Evolutionary conservation across 2,888 invertebrate genomes (phyloP), one percentile per base, ranked within the genome.

Genomic region (Mimumesa dahlbomi): DNA sequence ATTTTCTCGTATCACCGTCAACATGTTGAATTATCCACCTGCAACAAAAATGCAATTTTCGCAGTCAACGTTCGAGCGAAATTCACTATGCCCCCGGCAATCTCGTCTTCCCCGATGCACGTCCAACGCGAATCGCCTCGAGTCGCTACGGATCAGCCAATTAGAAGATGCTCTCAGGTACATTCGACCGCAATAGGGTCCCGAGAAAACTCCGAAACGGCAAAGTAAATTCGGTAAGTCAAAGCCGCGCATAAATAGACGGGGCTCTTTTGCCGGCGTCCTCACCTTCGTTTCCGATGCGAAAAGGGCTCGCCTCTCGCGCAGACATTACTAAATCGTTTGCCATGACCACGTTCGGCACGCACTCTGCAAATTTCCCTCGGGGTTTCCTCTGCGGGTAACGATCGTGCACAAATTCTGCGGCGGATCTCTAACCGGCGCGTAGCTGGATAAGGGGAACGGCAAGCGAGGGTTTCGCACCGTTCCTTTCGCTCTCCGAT

Each of bases 321-420:
- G 68, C 73, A 68, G 73, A 53, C 73, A 70, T 75, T 70, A 68
- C 50, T 56, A 66, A 75, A 74, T 79, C 72, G 77, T 69, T 76
- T 69, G 64, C 53, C 73, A 64, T 64, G 76, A 71, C 77, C 77
- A 76, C 74, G 72, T 79, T 80, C 73, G 75, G 77, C 77, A 75
- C 68, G 79, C 79, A 79, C 80, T 79, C 58, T 46, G 73, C 75
- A 79, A 75, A 79, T 79, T 79, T 79, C 79, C 79, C 80, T 64
- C 56, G 79, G 77, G 79, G 52, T 68, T 71, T 43, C 52, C 64
- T 66, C 73, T 79, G 48, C 38, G 34, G 64, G 66, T 53, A 77
- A 79, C 72, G 72, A 80, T 80, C 74, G 79, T 52, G 69, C 66
- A 69, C 70, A 70, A 78, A 73, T 75, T 79, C 75, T 67, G 42